Base-by-base conservation (phyloP, 2,113 vertebrate species). In the Leucoraja erinaceus region DNA sequence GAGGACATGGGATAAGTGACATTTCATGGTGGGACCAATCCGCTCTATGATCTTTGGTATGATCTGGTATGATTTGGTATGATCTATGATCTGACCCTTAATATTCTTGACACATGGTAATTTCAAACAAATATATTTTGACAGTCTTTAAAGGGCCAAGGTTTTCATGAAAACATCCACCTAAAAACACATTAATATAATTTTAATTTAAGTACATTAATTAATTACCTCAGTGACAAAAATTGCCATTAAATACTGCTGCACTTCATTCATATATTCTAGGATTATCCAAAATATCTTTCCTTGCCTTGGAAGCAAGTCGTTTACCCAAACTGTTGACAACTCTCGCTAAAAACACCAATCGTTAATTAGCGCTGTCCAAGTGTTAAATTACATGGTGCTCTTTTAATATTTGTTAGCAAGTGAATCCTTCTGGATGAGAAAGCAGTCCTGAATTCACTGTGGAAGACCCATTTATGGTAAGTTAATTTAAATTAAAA, bases 391-490 rank as follows among this genome's bases (percentile, higher is more conserved):
- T 72, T 28, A 91, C 38, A 91, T 10, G 18, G 7, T 22, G n/a
- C 77, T 79, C n/a, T 38, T 77, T 77, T 25, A 14, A 66, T 25
- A 31, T 31, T 94, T 95, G 95, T 96, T 96, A 94, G 95, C 96
- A 96, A 95, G 96, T 96, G 96, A 97, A 96, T 96, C 96, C 95
- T 94, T 94, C 94, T 93, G 96, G 95, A 94, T 94, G 94, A 95
- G 95, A 95, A 95, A 74, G 94, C 96, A 93, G 96, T 96, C 95
- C 96, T 96, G 95, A 94, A 96, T 96, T 95, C 96, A 96, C 95
- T 94, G 93, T 95, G 22, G 94, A 94, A 94, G 95, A 98, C 97
- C 97, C 96, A 96, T 97, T 96, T 97, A 95, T 96, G 96, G 94
- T 95, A 96, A 97, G 97, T 98, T 97, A 98, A 98, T 96, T 47